Percentiles rank a stretch among this genome's conserved stretches.
Evolutionary conservation across 2,888 invertebrate species (phyloP).

Genomic region (Drosophila nr. fundita): DNA sequence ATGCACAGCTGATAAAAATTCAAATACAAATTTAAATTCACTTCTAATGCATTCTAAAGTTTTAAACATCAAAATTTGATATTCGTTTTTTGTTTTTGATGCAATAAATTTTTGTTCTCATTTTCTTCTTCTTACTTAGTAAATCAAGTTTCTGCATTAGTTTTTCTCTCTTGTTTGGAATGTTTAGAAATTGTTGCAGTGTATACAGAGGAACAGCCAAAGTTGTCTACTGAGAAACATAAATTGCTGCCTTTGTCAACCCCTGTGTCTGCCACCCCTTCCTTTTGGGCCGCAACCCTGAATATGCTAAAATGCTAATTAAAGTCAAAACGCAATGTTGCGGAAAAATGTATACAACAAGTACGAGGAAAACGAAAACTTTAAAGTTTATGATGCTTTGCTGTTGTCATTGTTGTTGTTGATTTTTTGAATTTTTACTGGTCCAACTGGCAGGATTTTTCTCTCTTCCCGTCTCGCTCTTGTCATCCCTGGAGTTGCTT

Average conservation of each 20-base stretch:
- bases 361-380: conserved; percentile 48
- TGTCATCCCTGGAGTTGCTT: conserved; percentile 33
- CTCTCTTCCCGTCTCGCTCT: neutral
- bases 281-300: neutral
- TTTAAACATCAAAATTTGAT: neutral
- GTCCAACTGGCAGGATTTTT: conserved; percentile 35
- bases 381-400: conserved; percentile 48
- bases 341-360: conserved; percentile 74
- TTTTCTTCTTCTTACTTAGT: neutral
- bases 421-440: conserved; percentile 38
- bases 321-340: conserved; percentile 79
- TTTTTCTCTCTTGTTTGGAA: neutral
- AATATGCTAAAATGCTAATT: conserved; percentile 55
- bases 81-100: neutral
- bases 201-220: neutral
- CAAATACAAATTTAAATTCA: conserved; percentile 6
- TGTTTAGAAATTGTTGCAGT: neutral
- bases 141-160: neutral
- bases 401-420: conserved; percentile 25
- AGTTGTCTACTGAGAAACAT: conserved; percentile 9
- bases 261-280: neutral
- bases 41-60: neutral
- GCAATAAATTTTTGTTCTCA: neutral
- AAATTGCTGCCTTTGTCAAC: conserved; percentile 20
- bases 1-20: conserved; percentile 32